phyloP scores from a whole-genome alignment of 1,140 invertebrate genomes.

The Lasaia peninsularis region DNA sequence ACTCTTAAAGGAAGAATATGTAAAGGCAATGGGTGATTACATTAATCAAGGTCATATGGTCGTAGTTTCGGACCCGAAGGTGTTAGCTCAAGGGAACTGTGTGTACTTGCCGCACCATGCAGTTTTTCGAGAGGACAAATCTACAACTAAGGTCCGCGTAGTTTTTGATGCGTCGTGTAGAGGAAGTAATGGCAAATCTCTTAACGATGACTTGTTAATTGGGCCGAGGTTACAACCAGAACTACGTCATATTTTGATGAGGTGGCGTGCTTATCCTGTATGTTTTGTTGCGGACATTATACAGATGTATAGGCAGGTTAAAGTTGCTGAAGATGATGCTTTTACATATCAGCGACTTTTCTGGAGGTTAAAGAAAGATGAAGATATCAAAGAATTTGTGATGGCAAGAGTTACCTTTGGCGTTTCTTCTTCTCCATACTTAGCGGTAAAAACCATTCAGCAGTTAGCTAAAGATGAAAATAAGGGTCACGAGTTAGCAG shows the following conservation, averaged over 20 bases:
- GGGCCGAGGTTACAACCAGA: not conserved
- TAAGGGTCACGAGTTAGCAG: too few relatives aligned
- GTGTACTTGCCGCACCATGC: not conserved
- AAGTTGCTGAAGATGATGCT: too few relatives aligned
- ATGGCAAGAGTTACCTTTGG: too few relatives aligned
- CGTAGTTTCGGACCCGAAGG: constrained; percentile 20
- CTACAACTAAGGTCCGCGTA: constrained; percentile 36
- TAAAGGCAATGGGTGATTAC: constrained; percentile 51
- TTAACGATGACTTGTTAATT: not conserved
- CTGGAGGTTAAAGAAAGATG: too few relatives aligned
- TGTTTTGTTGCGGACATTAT: constrained; percentile 58
- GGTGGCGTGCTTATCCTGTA: constrained; percentile 52
- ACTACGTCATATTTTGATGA: constrained; percentile 45
- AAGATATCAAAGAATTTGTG: too few relatives aligned
- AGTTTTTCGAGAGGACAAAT: not conserved
- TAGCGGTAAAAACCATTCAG: too few relatives aligned
- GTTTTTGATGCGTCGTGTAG: constrained; percentile 48
- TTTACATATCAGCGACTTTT: constrained; percentile 4
- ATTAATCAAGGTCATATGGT: constrained; percentile 42
- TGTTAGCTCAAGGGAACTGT: constrained; percentile 15
- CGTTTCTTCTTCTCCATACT: too few relatives aligned
- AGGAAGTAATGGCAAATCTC: not conserved
- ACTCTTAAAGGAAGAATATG: constrained; percentile 28
- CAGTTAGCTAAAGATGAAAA: too few relatives aligned
- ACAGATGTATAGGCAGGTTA: constrained; percentile 50